Percentiles rank a stretch among this genome's conserved stretches.
These are phyloP conservation scores for Sitta carolinensis DNA, from an alignment of 2,797 vertebrate species.

Conservation along the genomic window DNA sequence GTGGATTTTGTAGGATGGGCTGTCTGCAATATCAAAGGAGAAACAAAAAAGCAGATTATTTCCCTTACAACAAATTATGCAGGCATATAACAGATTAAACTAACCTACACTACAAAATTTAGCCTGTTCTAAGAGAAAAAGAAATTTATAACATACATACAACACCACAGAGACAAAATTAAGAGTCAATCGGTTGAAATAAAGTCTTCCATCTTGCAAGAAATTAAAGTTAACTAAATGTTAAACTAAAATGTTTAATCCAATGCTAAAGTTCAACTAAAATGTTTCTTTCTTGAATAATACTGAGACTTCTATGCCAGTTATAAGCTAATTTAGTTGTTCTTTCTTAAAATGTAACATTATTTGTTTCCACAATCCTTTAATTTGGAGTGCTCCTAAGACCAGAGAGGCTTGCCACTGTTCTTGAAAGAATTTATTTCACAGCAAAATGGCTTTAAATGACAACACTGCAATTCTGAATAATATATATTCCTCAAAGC, in stretches of 20 bases:
- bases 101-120: not conserved
- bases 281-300: not conserved
- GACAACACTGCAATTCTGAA: not conserved
- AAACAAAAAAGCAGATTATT: not conserved
- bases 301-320: not conserved
- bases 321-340: not conserved
- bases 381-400: not conserved
- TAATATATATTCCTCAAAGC: not conserved
- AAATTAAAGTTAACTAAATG: not conserved
- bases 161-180: not conserved
- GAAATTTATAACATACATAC: not conserved
- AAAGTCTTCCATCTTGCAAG: not conserved
- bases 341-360: not conserved
- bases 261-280: too few relatives aligned
- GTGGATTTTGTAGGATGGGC: not conserved
- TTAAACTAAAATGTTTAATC: not conserved
- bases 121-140: not conserved
- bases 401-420: not conserved
- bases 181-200: not conserved
- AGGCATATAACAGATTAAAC: not conserved
- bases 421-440: slow-evolving; percentile 4
- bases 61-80: not conserved
- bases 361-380: not conserved
- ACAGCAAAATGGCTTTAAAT: not conserved
- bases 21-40: not conserved